Percentiles rank a stretch among this genome's conserved stretches.
Conservation (phyloP, 2,797 vertebrate genomes). For the Acanthurus leucopareius region DNA sequence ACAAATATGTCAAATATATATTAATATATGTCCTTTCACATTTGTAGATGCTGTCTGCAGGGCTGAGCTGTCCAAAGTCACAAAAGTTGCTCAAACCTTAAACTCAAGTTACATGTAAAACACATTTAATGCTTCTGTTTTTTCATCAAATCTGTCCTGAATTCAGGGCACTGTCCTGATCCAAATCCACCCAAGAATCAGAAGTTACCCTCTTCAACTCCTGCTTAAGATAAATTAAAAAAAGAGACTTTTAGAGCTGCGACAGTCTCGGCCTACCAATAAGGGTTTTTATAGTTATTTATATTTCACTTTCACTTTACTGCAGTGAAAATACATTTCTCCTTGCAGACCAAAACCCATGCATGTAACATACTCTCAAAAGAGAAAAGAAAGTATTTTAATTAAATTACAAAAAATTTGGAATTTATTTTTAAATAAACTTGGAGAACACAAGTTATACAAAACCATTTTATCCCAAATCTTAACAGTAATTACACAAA, state of each 20-base stretch:
- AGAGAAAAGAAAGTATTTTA: not conserved
- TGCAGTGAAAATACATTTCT: not conserved
- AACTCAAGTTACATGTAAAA: not conserved
- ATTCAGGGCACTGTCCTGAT: not conserved
- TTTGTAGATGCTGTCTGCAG: not conserved
- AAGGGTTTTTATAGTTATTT: not conserved
- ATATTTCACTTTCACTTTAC: not conserved
- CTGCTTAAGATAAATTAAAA: not conserved
- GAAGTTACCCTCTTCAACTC: not conserved
- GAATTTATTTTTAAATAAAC: not conserved
- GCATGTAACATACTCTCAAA: not conserved
- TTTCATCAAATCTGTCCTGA: not conserved
- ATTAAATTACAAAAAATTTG: not conserved
- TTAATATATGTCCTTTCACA: not conserved
- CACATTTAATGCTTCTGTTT: not conserved
- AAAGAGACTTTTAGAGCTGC: not conserved
- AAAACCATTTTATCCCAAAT: not conserved
- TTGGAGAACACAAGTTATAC: not conserved
- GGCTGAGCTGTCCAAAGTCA: not conserved
- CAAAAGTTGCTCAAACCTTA: not conserved
- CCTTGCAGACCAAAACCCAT: not conserved
- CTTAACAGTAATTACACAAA: constrained; percentile 6
- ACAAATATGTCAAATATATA: not conserved
- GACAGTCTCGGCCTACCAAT: not conserved
- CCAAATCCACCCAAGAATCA: not conserved